These are phyloP conservation scores for Sebastes jordani DNA, from an alignment of 2,797 vertebrate genomes.

Conservation along the genomic window DNA sequence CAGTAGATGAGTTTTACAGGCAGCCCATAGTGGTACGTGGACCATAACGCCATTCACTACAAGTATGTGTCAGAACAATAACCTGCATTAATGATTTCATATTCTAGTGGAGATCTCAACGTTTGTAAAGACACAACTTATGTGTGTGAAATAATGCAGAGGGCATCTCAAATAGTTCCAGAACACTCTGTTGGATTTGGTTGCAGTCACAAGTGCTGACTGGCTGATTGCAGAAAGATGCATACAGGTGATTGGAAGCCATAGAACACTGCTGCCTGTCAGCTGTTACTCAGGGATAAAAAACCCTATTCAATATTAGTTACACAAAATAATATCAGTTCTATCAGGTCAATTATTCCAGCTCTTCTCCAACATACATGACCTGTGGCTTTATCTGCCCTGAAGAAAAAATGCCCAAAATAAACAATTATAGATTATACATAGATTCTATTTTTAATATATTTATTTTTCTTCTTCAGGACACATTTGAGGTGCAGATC, in stretches of 20 bases:
- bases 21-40: slow-evolving; percentile 83
- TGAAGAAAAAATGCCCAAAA: neutral
- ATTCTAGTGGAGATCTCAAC: neutral
- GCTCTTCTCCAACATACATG: too few relatives aligned
- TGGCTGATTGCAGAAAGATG: too few relatives aligned
- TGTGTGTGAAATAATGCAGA: neutral
- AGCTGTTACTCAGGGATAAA: too few relatives aligned
- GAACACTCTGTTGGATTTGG: neutral
- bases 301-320: too few relatives aligned
- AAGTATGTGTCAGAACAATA: too few relatives aligned
- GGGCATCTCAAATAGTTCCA: neutral
- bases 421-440: neutral
- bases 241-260: too few relatives aligned
- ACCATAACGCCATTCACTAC: neutral
- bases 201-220: too few relatives aligned
- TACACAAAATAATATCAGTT: neutral
- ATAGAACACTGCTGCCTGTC: too few relatives aligned
- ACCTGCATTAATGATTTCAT: too few relatives aligned
- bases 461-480: slow-evolving; percentile 60
- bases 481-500: slow-evolving; percentile 85
- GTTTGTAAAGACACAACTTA: neutral
- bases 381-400: neutral
- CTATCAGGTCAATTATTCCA: too few relatives aligned
- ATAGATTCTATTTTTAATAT: neutral
- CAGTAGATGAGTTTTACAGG: slow-evolving; percentile 82